Evolutionary conservation across 2,113 vertebrate genomes (phyloP).

Genomic region (Hippolais icterina): DNA sequence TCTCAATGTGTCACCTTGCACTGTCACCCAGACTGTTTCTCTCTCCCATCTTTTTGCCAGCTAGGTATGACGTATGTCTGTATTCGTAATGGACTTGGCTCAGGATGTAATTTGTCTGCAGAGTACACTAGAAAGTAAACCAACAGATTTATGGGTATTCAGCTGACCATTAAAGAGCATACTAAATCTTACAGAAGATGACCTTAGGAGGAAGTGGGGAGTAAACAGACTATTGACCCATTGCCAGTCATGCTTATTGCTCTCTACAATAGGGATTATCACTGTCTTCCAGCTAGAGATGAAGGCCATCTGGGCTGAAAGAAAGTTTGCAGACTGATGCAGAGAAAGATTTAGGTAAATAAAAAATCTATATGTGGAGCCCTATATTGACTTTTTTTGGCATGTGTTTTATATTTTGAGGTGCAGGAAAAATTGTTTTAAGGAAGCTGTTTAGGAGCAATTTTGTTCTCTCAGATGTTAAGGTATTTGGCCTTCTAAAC

Average conservation of each 20-base stretch:
- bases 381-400: neutral
- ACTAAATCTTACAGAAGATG: neutral
- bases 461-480: neutral
- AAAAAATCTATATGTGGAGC: neutral
- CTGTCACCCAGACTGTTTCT: neutral
- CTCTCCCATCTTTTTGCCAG: neutral
- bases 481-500: neutral
- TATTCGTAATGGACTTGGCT: neutral
- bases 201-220: neutral
- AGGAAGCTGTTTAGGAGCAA: neutral
- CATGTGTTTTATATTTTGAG: neutral
- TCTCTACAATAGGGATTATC: neutral
- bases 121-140: neutral
- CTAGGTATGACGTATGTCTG: neutral
- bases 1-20: neutral
- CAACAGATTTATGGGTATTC: neutral
- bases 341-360: neutral
- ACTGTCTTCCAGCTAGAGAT: neutral
- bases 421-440: neutral
- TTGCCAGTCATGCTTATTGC: neutral
- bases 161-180: neutral
- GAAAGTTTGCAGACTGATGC: neutral
- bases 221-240: neutral
- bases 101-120: neutral
- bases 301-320: neutral